Evolutionary conservation across 2,113 vertebrate species (phyloP).

Genomic region (Istiophorus platypterus): DNA sequence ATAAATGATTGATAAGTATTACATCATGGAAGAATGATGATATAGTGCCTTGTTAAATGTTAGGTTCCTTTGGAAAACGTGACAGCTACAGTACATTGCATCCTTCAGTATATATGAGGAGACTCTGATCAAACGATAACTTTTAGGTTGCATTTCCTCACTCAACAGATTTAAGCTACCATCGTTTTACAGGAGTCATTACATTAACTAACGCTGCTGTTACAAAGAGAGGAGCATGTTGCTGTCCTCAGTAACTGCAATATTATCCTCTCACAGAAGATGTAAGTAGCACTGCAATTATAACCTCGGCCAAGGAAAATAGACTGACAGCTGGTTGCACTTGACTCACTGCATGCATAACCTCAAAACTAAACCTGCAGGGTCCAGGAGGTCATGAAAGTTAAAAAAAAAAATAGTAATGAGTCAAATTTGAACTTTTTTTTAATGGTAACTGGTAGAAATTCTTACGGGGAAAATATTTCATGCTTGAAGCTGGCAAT

Average conservation of each 20-base stretch:
- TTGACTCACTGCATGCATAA: neutral
- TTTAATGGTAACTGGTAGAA: too few relatives aligned
- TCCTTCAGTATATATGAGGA: too few relatives aligned
- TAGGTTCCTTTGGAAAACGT: too few relatives aligned
- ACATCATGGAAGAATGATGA: too few relatives aligned
- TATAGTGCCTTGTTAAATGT: too few relatives aligned
- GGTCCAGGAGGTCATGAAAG: neutral
- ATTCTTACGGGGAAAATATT: too few relatives aligned
- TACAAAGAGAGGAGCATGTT: neutral
- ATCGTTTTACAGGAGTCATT: neutral
- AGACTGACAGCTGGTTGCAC: too few relatives aligned
- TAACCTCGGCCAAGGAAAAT: neutral
- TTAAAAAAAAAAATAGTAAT: neutral
- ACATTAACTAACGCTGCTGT: constrained; percentile 26
- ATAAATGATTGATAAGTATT: too few relatives aligned
- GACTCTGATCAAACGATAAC: too few relatives aligned
- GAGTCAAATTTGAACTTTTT: too few relatives aligned
- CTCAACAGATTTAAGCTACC: neutral
- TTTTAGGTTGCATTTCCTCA: neutral
- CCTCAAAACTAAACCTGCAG: neutral
- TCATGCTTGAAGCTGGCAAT: too few relatives aligned
- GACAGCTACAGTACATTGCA: too few relatives aligned
- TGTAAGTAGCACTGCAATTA: constrained; percentile 4
- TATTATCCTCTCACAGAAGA: constrained; percentile 11
- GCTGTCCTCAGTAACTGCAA: neutral